These are phyloP conservation scores for Dasypus novemcinctus DNA, from an alignment of 2,113 vertebrate genomes.

Conservation along the genomic window DNA sequence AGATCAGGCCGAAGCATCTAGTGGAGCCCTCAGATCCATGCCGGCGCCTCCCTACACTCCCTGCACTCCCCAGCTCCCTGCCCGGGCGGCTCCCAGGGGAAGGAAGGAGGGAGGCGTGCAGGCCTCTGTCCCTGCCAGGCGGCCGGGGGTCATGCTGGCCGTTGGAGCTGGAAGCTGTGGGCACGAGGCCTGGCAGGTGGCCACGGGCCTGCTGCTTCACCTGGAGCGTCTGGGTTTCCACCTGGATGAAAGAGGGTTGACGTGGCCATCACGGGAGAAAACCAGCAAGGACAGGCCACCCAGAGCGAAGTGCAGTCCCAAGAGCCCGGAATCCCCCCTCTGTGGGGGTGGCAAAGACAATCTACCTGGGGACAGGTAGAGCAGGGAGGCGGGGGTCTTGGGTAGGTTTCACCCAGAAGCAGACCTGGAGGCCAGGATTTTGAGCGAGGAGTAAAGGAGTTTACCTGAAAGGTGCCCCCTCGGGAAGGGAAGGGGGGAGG, in stretches of 20 bases:
- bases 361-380: not conserved
- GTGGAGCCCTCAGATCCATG: fast-evolving
- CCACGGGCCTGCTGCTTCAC: not conserved
- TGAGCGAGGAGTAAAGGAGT: too few species aligned
- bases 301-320: not conserved
- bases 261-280: not conserved
- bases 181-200: not conserved
- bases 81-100: not conserved
- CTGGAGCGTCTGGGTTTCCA: not conserved
- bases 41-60: not conserved
- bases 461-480: too few species aligned
- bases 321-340: not conserved
- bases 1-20: not conserved
- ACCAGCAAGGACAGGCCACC: fast-evolving
- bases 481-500: not conserved
- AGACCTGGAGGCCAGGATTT: too few species aligned
- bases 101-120: not conserved
- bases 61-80: not conserved
- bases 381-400: not conserved
- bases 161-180: not conserved
- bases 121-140: not conserved
- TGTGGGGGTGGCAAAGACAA: too few species aligned
- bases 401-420: not conserved
- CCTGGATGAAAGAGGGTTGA: not conserved
- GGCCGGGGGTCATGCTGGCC: too few species aligned